phyloP scores from a whole-genome alignment of 2,797 vertebrate species.

The Cichlasoma orientale region DNA sequence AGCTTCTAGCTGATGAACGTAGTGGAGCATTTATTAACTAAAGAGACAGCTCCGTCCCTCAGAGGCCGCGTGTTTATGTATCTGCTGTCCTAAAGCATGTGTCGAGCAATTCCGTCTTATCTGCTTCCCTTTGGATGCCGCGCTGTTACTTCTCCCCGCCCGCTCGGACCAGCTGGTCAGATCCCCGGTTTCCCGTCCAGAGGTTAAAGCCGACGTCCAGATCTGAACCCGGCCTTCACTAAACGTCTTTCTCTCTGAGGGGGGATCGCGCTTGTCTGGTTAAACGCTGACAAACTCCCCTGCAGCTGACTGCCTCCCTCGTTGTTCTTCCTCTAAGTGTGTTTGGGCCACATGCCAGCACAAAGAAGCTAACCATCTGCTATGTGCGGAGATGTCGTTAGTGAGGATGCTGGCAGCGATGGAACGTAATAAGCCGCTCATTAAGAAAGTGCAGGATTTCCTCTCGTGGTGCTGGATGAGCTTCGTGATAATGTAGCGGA shows the following conservation, averaged over 20 bases:
- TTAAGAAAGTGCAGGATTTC: conserved; percentile 45
- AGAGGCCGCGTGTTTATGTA: neutral
- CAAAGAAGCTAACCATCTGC: conserved; percentile 64
- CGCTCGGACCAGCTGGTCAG: neutral
- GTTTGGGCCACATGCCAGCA: conserved; percentile 55
- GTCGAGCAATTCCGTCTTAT: neutral
- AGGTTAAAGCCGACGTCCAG: conserved; percentile 2
- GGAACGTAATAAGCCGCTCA: conserved; percentile 37
- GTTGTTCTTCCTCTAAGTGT: conserved; percentile 33
- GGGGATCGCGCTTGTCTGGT: conserved; percentile 34
- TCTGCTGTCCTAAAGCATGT: neutral
- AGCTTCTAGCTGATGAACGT: neutral
- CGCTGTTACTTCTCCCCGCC: neutral
- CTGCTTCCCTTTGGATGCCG: neutral
- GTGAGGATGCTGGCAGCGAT: conserved; percentile 41
- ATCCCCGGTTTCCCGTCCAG: conserved; percentile 14
- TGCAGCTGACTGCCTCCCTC: conserved; percentile 19
- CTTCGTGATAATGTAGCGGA: conserved; percentile 15
- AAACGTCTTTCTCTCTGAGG: conserved; percentile 7
- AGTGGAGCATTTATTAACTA: neutral
- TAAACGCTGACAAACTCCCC: conserved; percentile 53
- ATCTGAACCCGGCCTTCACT: neutral
- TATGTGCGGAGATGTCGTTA: conserved; percentile 45
- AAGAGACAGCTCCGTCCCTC: neutral
- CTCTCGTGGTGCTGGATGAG: conserved; percentile 12